Percentiles rank a stretch among this genome's conserved stretches.
phyloP scores from a whole-genome alignment of 2,797 vertebrate species.

The Pseudochirops corinnae region DNA sequence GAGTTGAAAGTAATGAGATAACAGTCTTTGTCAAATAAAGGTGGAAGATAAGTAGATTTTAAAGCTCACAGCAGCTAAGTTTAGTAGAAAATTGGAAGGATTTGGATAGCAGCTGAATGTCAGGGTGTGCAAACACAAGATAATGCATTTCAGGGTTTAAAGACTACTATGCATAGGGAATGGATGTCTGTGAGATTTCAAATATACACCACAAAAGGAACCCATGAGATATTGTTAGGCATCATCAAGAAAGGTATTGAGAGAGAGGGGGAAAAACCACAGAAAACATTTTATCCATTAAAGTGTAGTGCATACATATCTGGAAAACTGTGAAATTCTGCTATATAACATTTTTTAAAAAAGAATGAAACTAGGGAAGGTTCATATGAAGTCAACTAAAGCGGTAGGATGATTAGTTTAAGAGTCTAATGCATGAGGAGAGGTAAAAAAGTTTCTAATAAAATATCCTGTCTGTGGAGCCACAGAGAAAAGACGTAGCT shows the following conservation, averaged over 20 bases:
- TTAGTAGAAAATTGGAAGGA: neutral
- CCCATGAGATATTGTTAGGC: neutral
- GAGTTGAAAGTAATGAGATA: neutral
- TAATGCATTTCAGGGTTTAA: neutral
- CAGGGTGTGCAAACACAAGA: neutral
- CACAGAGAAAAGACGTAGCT: neutral
- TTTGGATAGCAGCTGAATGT: neutral
- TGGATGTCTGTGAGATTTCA: neutral
- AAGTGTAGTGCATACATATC: neutral
- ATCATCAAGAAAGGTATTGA: neutral
- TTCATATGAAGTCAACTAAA: neutral
- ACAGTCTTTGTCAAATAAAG: constrained; percentile 14
- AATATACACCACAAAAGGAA: neutral
- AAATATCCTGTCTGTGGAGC: neutral
- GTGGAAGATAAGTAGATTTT: neutral
- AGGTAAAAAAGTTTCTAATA: neutral
- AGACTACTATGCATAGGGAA: neutral
- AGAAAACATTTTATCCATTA: neutral
- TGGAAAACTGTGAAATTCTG: neutral
- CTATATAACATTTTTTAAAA: neutral
- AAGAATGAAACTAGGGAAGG: neutral
- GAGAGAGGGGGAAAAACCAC: neutral
- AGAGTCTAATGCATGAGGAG: neutral
- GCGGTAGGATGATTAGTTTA: neutral
- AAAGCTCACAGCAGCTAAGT: neutral